Evolutionary conservation across 2,113 vertebrate species (phyloP), one percentile per base, ranked within the genome.

Genomic region (Sinosuthora webbiana): DNA sequence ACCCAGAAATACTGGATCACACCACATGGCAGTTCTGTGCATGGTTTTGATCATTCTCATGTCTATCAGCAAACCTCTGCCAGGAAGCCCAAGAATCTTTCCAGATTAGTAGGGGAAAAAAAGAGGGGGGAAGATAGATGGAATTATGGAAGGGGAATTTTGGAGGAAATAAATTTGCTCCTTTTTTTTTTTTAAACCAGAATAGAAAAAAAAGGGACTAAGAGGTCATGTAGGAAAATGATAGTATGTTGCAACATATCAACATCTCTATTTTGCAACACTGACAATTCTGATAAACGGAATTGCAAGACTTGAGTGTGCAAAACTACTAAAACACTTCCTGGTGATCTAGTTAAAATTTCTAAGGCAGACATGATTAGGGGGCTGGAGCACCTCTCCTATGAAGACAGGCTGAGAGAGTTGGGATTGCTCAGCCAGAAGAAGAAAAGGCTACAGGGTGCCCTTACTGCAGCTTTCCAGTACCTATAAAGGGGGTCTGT

Each of bases 81-180:
- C 37, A 76, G 37, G 28, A 86, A 86, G 39, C 15, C 37, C 53
- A 92, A 35, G 11, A 78, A 71, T 19, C 44, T 68, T 73, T 35
- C 37, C 27, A 13, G 31, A 77, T 10, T 31, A 6, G 15, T 15
- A 31, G 30, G 5, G 0, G 4, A 28, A 10, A 28, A 8, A 55
- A 10, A 2, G 6, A 0, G 2, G 1, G 25, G 5, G 2, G 6
- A 30, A 77, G 33, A 59, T n/a, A 63, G 17, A 68, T 13, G 23
- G 11, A 18, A 59, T 83, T 42, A 71, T 30, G 25, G 70, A 83
- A 87, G 3, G 20, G 19, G 64, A 60, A 12, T 42, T 75, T 7
- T 50, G 33, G 69, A 31, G 42, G 30, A 71, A 76, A 39, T 35
- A 71, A 62, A 70, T 56, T 20, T 71, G 33, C 37, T 71, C 13